Percentiles rank a stretch among this genome's conserved stretches.
Evolutionary conservation across 2,888 invertebrate genomes (phyloP).

Genomic region (Mythimna albipuncta): DNA sequence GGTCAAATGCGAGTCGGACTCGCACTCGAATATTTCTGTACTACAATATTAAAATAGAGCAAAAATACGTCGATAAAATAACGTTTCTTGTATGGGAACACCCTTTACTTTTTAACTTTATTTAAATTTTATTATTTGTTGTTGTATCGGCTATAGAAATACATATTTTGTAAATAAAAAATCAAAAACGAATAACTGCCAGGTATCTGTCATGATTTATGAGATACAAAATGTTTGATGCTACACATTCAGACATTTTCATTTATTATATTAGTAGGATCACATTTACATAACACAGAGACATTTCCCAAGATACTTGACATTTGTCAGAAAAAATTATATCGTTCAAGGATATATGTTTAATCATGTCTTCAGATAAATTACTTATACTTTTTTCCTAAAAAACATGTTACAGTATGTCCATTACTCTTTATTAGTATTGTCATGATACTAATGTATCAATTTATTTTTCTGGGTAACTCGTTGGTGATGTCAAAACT

Average conservation of each 20-base stretch:
- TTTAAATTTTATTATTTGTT: too few relatives aligned
- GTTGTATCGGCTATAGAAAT: too few relatives aligned
- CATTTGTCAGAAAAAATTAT: constrained; percentile 11
- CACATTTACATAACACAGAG: constrained; percentile 5
- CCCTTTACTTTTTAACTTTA: too few relatives aligned
- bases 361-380: constrained; percentile 16
- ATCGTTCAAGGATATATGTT: not conserved
- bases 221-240: too few relatives aligned
- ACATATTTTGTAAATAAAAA: too few relatives aligned
- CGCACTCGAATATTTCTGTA: too few relatives aligned
- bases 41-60: too few relatives aligned
- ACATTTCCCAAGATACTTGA: constrained; percentile 21
- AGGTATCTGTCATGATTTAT: too few relatives aligned
- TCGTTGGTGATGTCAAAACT: not conserved
- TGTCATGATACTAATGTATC: constrained; percentile 12
- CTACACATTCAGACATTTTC: not conserved
- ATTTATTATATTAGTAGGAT: not conserved
- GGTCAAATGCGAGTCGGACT: too few relatives aligned
- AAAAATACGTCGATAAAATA: too few relatives aligned
- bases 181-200: too few relatives aligned
- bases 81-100: too few relatives aligned
- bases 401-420: not conserved
- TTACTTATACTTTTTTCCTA: constrained; percentile 2
- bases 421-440: constrained; percentile 29
- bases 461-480: constrained; percentile 7